phyloP scores from a whole-genome alignment of 1,140 invertebrate genomes.

The Cotesia typhae region DNA sequence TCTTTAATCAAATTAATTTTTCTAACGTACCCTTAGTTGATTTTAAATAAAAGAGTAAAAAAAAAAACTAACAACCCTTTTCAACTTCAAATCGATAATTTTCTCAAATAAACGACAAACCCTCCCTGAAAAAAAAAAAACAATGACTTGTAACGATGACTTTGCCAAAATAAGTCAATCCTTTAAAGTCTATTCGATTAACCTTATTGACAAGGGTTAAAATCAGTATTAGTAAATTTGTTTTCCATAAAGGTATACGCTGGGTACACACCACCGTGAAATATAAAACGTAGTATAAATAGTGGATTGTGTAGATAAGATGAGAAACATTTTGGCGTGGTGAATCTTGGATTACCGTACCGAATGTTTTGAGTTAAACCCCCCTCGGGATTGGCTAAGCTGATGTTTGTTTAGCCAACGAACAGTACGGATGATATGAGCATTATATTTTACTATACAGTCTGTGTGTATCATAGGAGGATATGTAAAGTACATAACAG shows the following conservation, averaged over 20 bases:
- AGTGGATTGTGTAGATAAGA: conserved; percentile 28
- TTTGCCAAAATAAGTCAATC: conserved; percentile 19
- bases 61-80: no score
- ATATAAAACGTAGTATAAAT: conserved; percentile 2
- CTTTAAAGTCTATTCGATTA: conserved; percentile 25
- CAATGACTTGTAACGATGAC: conserved; percentile 1
- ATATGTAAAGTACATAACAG: conserved; percentile 47
- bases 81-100: neutral
- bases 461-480: no score
- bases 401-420: conserved; percentile 55
- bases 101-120: conserved; percentile 8
- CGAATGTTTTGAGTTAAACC: conserved; percentile 43
- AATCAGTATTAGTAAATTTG: no score
- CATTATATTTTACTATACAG: no score
- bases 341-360: conserved; percentile 36
- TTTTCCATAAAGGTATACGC: neutral
- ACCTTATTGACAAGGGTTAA: neutral
- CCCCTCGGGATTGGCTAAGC: conserved; percentile 42
- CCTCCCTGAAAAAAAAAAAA: neutral
- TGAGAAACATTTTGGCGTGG: neutral
- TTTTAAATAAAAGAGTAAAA: neutral
- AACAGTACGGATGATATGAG: conserved; percentile 28
- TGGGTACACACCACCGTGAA: no score
- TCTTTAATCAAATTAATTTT: no score
- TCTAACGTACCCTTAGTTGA: no score